Evolutionary conservation across 2,888 invertebrate genomes (phyloP), one percentile per base, ranked within the genome.

Genomic region (Hirtodrosophila duncani): DNA sequence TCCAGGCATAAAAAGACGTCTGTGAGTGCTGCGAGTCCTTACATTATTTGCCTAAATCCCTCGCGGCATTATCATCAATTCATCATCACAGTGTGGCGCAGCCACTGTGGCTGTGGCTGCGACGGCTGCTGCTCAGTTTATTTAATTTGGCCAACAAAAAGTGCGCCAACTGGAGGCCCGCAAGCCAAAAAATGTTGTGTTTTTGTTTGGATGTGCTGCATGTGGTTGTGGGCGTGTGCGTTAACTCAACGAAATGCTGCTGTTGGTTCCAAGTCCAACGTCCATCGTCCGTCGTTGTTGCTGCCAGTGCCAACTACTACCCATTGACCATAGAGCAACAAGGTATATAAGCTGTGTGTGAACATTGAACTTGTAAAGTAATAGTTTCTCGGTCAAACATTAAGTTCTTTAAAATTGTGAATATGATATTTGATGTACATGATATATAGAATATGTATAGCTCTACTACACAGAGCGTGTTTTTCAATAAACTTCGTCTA

Each of bases 11-110:
- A 38, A 27, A 26, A 18, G 11, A n/a, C 26, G 26, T 16, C 26
- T 38, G 14, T 11, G 23, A 10, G 13, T 27, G 11, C 14, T 16
- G 6, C 9, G 36, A 41, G 36, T 39, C 39, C 39, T 21, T 63
- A 45, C 63, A 52, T 49, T 57, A 62, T 36, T 75, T 60, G 60
- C 58, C 64, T 53, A 58, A 69, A 59, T 61, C 64, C 71, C 71
- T 62, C 36, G 60, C 53, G 67, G 67, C 67, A 67, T 63, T 72
- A 78, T 72, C 72, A 75, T 75, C 82, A 78, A 80, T 80, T 81
- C 79, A 80, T 82, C 80, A 81, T 78, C 65, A 63, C 67, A 60
- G 56, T 57, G 60, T 6, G 9, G 16, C 17, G 16, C 24, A 21
- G 6, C 42, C 11, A 16, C 24, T 27, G 17, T 14, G 27, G 29